Evolutionary conservation across 2,797 vertebrate genomes (phyloP), one percentile per base, ranked within the genome.

Genomic region (Loris lydekkerianus): DNA sequence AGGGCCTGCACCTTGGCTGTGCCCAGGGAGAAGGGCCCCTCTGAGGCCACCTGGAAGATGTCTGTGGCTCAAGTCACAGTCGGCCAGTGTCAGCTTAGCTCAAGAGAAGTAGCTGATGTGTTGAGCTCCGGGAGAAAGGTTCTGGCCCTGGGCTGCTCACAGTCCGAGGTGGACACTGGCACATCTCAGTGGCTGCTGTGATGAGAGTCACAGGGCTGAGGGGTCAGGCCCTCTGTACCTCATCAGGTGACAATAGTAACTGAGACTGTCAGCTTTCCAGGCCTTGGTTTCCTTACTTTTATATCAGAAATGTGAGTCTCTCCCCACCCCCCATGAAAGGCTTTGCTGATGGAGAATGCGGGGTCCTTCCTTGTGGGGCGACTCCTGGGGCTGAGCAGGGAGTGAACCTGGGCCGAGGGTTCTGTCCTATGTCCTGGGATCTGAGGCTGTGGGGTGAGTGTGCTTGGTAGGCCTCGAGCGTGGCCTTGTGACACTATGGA

Each of bases 151-250:
- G 0, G 3, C 43, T 1, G 18, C 0, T 5, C 5, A 0, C 0
- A 31, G 72, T 15, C 37, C 0, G 18, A 43, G 5, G 7, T 0
- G 7, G 72, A 27, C 7, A 3, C n/a, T 10, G 27, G 43, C 15
- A 0, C 0, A 0, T 11, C 7, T 15, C 75, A 3, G 69, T 17
- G 0, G 1, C 17, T 3, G 7, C 9, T 11, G 15, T 0, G 31
- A 4, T 0, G 7, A 14, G 5, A 2, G 25, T 10, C 2, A 0
- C 0, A 3, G 25, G 46, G 37, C 4, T 15, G 1, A 10, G 60
- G 20, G 31, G n/a, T 3, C 2, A 53, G 56, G 43, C 3, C 23
- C 2, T 10, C 6, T 1, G 78, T 7, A 7, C 70, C 17, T 17
- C 5, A 0, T 2, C 21, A 6, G 14, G 20, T 9, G 0, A 2